These are phyloP conservation scores for Orycteropus afer DNA, from an alignment of 2,113 vertebrate genomes.

Conservation along the genomic window DNA sequence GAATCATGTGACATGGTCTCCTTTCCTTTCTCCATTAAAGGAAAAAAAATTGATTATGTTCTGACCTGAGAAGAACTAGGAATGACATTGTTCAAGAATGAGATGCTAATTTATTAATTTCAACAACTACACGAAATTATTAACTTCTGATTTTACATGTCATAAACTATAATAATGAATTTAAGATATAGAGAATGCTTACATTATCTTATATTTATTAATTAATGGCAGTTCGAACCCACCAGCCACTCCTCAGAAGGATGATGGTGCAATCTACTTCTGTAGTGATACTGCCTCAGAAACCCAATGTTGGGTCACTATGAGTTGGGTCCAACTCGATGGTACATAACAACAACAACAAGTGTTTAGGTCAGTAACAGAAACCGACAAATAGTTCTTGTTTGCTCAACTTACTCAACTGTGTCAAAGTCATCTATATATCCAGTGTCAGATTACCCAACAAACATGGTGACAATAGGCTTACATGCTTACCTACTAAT, in stretches of 20 bases:
- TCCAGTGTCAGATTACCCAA: no score
- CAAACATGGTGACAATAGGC: no score
- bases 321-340: no score
- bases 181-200: neutral
- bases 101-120: neutral
- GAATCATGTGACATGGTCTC: neutral
- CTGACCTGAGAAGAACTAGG: neutral
- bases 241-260: no score
- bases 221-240: no score
- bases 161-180: neutral
- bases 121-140: neutral
- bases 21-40: neutral
- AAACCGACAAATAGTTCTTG: fast-evolving
- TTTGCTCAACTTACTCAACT: neutral
- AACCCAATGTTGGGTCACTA: no score
- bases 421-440: neutral
- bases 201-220: neutral
- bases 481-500: no score
- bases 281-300: no score
- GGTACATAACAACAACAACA: no score
- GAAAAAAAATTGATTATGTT: neutral
- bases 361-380: neutral
- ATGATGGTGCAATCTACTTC: no score
- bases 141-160: neutral
- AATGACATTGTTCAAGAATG: neutral